Conservation (phyloP, 2,888 invertebrate genomes). For the Drosophila lacicola region DNA sequence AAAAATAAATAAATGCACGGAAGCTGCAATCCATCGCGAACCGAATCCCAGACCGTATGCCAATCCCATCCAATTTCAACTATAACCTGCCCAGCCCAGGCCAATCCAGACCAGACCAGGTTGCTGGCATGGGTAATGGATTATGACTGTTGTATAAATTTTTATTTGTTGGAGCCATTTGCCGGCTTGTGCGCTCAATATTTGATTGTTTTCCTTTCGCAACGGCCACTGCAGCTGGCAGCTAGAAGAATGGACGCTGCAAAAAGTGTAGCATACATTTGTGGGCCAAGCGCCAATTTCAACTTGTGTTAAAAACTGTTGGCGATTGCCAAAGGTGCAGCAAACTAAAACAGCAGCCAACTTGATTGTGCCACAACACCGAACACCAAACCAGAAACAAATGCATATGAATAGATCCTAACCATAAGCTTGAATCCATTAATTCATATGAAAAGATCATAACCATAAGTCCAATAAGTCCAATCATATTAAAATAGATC, state of each 20-base stretch:
- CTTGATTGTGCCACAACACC: background rate
- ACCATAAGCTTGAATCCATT: too few relatives aligned
- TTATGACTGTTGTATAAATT: constrained; percentile 66
- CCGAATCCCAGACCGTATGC: constrained; percentile 15
- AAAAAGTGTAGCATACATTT: constrained; percentile 36
- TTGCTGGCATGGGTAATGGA: constrained; percentile 71
- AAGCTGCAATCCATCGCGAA: constrained; percentile 25
- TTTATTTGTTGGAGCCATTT: constrained; percentile 52
- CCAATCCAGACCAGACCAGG: constrained; percentile 8
- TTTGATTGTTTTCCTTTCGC: constrained; percentile 66
- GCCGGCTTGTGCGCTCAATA: constrained; percentile 51
- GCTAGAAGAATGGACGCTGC: constrained; percentile 16
- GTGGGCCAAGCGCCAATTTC: constrained; percentile 19
- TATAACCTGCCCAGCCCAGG: constrained; percentile 8
- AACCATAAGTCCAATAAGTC: too few relatives aligned
- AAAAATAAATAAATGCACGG: constrained; percentile 63
- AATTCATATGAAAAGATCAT: too few relatives aligned
- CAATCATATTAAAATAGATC: too few relatives aligned
- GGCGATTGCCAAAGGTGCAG: constrained; percentile 46
- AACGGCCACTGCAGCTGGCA: constrained; percentile 36
- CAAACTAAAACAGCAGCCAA: constrained; percentile 42
- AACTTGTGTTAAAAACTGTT: constrained; percentile 33
- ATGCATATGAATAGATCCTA: background rate
- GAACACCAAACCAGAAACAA: background rate
- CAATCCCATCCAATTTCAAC: constrained; percentile 31